Percentiles rank a stretch among this genome's conserved stretches.
These are phyloP conservation scores for Solenopsis invicta DNA, from an alignment of 1,140 invertebrate species.

Conservation along the genomic window DNA sequence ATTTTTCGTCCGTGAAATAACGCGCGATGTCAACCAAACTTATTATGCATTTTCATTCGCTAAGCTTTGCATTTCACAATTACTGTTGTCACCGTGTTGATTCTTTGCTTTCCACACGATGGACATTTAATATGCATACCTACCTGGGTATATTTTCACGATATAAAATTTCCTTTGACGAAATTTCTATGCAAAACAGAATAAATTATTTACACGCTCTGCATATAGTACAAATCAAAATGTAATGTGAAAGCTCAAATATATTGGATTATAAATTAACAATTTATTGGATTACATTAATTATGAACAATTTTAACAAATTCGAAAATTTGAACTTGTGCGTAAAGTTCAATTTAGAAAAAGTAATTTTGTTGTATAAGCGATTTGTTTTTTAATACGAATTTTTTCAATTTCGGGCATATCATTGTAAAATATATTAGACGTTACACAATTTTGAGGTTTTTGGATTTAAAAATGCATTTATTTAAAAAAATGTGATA, in stretches of 20 bases:
- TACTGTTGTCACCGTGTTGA: background rate
- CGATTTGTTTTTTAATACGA: background rate
- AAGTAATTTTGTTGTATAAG: background rate
- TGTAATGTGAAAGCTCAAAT: background rate
- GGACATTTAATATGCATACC: constrained; percentile 20
- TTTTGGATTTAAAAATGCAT: no score
- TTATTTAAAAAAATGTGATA: no score
- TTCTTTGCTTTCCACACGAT: background rate
- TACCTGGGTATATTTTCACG: background rate
- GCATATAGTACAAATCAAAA: background rate
- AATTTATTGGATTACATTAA: background rate
- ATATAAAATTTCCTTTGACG: background rate
- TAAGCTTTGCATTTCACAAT: constrained; percentile 31
- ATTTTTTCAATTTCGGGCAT: constrained; percentile 5
- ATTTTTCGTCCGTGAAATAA: constrained; percentile 38
- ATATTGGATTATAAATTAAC: background rate
- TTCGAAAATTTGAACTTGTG: background rate
- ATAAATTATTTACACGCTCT: background rate
- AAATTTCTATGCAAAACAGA: background rate
- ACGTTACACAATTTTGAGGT: no score
- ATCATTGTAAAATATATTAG: no score
- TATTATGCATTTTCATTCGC: constrained; percentile 31
- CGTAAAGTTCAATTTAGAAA: background rate
- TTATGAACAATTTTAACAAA: background rate
- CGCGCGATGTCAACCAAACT: background rate